Evolutionary conservation across 2,113 vertebrate species (phyloP).

Genomic region (Craseonycteris thonglongyai): DNA sequence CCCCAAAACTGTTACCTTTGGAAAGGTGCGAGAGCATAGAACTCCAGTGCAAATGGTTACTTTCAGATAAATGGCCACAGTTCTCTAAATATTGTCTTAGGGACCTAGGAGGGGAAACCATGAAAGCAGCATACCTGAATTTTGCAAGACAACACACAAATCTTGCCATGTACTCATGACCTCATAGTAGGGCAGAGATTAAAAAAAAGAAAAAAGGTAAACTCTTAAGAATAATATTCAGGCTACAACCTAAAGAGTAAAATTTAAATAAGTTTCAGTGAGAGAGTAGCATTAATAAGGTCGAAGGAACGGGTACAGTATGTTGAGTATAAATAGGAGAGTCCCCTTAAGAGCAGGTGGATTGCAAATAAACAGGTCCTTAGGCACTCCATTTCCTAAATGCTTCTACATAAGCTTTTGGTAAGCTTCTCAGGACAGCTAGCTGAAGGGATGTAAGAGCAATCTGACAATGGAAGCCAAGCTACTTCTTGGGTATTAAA

Average conservation of each 20-base stretch:
- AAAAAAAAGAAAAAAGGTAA: not conserved
- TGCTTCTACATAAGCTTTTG: not conserved
- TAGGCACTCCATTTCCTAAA: slow-evolving; percentile 41
- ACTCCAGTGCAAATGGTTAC: slow-evolving; percentile 80
- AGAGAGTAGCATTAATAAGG: not conserved
- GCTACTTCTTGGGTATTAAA: not conserved
- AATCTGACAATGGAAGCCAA: slow-evolving; percentile 7
- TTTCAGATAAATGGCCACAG: slow-evolving; percentile 44
- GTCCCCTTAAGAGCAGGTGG: slow-evolving; percentile 60
- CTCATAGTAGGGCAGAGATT: slow-evolving; percentile 41
- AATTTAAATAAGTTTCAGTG: slow-evolving; percentile 53
- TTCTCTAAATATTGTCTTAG: slow-evolving; percentile 53
- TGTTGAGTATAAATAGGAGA: slow-evolving; percentile 65
- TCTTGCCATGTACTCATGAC: slow-evolving; percentile 51
- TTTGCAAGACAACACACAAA: slow-evolving; percentile 41
- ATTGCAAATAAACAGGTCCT: slow-evolving; percentile 70
- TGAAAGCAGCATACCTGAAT: not conserved
- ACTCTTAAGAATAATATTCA: not conserved
- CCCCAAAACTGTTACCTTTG: slow-evolving; percentile 74
- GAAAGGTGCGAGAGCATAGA: slow-evolving; percentile 80
- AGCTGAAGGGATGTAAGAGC: slow-evolving; percentile 13
- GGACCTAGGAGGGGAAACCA: not conserved
- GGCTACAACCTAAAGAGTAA: slow-evolving; percentile 39
- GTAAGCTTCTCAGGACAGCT: slow-evolving; percentile 18
- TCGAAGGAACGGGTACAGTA: slow-evolving; percentile 56